Conservation (phyloP, 2,113 vertebrate genomes). For the Ictalurus punctatus region DNA sequence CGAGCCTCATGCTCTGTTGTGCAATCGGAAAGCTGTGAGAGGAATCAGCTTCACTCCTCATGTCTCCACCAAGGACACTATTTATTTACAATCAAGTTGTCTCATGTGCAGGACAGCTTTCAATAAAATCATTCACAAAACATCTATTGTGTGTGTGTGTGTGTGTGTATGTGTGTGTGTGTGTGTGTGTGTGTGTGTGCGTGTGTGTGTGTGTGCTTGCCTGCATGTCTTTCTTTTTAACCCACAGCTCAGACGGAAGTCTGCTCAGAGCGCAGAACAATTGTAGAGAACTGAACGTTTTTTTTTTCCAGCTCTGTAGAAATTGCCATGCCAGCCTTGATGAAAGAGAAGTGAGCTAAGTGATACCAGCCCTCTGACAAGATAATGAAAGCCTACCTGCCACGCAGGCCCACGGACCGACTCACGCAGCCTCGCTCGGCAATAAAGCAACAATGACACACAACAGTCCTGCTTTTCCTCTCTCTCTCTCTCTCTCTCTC, state of each 20-base stretch:
- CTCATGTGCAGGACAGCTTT: constrained; percentile 11
- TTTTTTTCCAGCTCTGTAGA: constrained; percentile 21
- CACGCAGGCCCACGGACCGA: neutral
- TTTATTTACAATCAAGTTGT: constrained; percentile 25
- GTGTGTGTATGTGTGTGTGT: constrained; percentile 45
- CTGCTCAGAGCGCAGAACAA: constrained; percentile 31
- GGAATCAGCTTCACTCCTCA: constrained; percentile 16
- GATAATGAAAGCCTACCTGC: constrained; percentile 38
- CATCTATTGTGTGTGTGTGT: neutral
- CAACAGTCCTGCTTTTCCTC: neutral
- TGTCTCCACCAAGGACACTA: constrained; percentile 18
- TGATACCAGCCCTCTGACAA: constrained; percentile 30
- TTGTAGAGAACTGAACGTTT: constrained; percentile 14
- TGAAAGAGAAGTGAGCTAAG: constrained; percentile 33
- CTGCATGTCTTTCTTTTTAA: constrained; percentile 15
- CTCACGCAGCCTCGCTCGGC: constrained; percentile 2
- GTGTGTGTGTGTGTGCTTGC: constrained; percentile 45
- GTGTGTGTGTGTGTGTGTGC: neutral
- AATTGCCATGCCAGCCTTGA: constrained; percentile 30
- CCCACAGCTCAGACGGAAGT: constrained; percentile 43
- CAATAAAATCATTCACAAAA: constrained; percentile 13
- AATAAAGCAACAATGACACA: constrained; percentile 5
- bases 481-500: neutral
- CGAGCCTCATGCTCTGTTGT: constrained; percentile 35
- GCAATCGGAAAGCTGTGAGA: constrained; percentile 27